Percentiles rank a stretch among this genome's conserved stretches.
phyloP scores from a whole-genome alignment of 2,113 vertebrate species.

The Peromyscus polionotus region DNA sequence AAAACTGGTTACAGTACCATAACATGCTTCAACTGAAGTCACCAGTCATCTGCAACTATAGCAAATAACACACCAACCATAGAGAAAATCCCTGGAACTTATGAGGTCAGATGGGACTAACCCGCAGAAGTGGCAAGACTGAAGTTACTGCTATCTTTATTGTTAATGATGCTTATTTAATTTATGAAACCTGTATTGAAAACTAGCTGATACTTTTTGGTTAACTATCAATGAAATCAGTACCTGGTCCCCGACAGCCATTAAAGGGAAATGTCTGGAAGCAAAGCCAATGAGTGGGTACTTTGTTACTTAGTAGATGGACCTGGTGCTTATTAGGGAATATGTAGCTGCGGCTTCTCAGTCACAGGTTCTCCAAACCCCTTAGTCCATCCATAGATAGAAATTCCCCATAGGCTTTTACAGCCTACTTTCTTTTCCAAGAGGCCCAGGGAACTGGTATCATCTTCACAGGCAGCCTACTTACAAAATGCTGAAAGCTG shows the following conservation, averaged over 20 bases:
- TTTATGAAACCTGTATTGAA: neutral
- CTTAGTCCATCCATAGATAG: slow-evolving; percentile 1
- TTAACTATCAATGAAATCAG: neutral
- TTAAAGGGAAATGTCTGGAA: neutral
- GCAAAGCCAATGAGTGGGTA: neutral
- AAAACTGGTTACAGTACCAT: neutral
- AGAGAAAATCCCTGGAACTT: neutral
- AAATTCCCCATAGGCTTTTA: neutral
- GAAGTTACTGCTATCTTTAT: neutral
- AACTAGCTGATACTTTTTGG: neutral
- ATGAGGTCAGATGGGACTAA: neutral
- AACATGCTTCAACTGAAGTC: neutral
- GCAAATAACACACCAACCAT: neutral
- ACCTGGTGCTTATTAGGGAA: neutral
- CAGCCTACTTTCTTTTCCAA: neutral
- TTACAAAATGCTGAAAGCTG: neutral
- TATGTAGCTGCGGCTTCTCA: neutral
- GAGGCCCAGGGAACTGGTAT: neutral
- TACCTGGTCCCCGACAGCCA: slow-evolving; percentile 12
- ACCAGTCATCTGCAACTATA: slow-evolving; percentile 14
- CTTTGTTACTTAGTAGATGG: neutral
- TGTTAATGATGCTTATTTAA: neutral
- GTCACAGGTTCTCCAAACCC: neutral
- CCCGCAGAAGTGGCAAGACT: neutral
- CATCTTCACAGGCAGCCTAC: neutral